Conservation (phyloP, 2,797 vertebrate genomes). For the Acipenser ruthenus region DNA sequence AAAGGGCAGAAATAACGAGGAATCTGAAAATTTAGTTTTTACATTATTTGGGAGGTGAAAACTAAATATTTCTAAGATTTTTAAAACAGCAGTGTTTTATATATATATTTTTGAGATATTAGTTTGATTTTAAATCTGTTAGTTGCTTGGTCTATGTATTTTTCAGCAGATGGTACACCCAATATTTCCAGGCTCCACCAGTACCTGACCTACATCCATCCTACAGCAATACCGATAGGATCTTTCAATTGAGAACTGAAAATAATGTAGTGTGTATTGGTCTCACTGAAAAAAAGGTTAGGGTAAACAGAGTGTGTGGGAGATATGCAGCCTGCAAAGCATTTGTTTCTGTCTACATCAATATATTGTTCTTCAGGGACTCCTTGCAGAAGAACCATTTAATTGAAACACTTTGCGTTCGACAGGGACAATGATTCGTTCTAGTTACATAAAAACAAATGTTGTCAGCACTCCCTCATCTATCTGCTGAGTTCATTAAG, state of each 20-base stretch:
- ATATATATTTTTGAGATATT: neutral
- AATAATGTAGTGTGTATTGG: no score
- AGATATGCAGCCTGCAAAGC: no score
- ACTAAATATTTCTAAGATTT: neutral
- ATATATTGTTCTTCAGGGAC: neutral
- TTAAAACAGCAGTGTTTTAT: no score
- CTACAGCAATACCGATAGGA: no score
- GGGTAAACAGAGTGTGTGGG: no score
- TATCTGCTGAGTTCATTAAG: no score
- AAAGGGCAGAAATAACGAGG: slow-evolving; percentile 35
- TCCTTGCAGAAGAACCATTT: neutral
- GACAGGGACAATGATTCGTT: no score
- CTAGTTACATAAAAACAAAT: neutral
- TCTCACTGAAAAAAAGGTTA: no score
- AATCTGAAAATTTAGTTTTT: slow-evolving; percentile 35
- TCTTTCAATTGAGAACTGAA: no score
- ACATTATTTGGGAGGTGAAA: neutral
- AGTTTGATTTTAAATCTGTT: neutral
- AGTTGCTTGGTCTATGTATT: neutral
- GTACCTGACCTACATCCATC: neutral
- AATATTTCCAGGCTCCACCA: slow-evolving; percentile 32
- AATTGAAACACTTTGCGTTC: neutral
- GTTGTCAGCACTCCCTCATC: neutral
- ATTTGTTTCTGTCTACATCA: neutral
- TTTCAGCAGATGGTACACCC: slow-evolving; percentile 14